Conservation (phyloP, 1,140 invertebrate genomes). For the Acyrthosiphon pisum region DNA sequence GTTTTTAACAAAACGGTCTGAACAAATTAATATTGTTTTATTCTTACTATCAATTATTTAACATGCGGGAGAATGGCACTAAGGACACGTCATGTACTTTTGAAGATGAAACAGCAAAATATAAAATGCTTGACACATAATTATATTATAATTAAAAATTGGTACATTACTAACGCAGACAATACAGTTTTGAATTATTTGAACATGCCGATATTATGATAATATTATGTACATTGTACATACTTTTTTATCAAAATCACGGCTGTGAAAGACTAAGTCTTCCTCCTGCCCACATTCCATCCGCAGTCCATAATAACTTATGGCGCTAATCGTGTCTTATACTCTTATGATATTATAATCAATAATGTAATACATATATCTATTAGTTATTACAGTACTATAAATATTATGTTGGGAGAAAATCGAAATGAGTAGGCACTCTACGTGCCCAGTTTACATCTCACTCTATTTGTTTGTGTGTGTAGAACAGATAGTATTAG, state of each 20-base stretch:
- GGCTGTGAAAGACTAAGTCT: background rate
- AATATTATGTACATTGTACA: background rate
- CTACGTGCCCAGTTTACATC: no score
- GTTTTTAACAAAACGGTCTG: background rate
- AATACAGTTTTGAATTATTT: background rate
- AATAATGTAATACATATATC: no score
- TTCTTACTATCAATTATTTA: background rate
- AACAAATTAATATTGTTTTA: background rate
- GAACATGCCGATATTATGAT: background rate
- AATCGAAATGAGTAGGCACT: no score
- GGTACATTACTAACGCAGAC: background rate
- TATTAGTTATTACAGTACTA: no score
- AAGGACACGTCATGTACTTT: background rate
- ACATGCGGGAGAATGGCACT: background rate
- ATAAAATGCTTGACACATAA: background rate
- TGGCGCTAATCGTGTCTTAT: no score
- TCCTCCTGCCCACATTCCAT: no score
- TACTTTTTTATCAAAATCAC: no score
- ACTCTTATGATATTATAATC: no score
- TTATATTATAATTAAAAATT: background rate
- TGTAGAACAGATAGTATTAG: no score
- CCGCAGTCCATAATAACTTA: no score
- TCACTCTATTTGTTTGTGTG: no score
- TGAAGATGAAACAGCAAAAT: background rate
- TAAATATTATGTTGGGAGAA: no score